Evolutionary conservation across 2,113 vertebrate genomes (phyloP).

Genomic region (Cochlearius cochlearius): DNA sequence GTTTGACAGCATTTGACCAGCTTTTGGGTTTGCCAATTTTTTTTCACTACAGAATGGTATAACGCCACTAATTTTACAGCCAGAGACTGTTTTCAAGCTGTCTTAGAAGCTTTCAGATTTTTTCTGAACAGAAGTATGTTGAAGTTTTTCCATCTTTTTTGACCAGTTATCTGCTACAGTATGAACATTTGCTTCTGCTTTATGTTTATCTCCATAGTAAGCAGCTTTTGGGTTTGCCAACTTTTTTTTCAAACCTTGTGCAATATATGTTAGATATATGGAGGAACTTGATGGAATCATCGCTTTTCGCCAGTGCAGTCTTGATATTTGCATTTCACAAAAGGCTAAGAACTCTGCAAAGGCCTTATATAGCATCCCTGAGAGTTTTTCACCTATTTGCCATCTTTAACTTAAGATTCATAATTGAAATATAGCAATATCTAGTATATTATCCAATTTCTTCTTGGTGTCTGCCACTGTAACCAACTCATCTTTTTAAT

Average conservation of each 20-base stretch:
- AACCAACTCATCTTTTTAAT: not conserved
- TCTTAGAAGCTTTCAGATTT: not conserved
- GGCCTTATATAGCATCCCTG: not conserved
- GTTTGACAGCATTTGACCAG: not conserved
- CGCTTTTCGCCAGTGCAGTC: not conserved
- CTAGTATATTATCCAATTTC: not conserved
- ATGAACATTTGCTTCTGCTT: constrained; percentile 11
- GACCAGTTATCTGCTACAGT: not conserved
- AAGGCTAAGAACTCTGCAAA: not conserved
- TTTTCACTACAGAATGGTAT: not conserved
- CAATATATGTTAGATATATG: not conserved
- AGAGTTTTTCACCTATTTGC: not conserved
- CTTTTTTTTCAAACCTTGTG: not conserved
- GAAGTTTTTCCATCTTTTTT: not conserved
- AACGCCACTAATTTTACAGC: constrained; percentile 10
- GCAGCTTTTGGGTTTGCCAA: not conserved
- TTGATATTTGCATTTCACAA: not conserved
- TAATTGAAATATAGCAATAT: not conserved
- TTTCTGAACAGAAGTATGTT: not conserved
- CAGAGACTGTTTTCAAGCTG: constrained; percentile 26
- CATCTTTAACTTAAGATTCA: not conserved
- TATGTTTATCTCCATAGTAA: not conserved
- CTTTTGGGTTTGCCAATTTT: too few relatives aligned
- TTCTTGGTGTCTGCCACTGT: not conserved
- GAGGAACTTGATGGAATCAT: not conserved